These are phyloP conservation scores for Siphamia tubifer DNA, from an alignment of 2,113 vertebrate genomes.

Conservation along the genomic window DNA sequence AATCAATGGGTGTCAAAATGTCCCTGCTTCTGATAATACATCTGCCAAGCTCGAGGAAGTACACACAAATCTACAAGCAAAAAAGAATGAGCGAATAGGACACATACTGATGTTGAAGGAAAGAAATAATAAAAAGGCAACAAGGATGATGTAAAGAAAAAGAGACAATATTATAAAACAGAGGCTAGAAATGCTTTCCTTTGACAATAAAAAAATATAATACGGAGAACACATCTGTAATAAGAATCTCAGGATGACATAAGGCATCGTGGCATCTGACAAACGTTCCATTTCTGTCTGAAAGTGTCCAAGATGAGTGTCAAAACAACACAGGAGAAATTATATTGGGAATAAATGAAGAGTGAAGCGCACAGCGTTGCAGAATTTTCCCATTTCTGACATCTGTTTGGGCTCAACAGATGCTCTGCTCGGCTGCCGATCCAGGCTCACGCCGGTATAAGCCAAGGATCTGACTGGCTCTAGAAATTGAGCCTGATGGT, in stretches of 20 bases:
- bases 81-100: background rate
- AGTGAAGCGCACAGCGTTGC: constrained; percentile 19
- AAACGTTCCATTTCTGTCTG: constrained; percentile 2
- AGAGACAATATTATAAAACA: background rate
- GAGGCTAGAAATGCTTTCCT: background rate
- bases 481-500: constrained; percentile 53
- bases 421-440: constrained; percentile 30
- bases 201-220: constrained; percentile 26
- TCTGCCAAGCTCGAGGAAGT: constrained; percentile 32
- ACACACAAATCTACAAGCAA: constrained; percentile 12
- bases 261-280: constrained; percentile 42
- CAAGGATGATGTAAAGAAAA: background rate
- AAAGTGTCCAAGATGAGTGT: constrained; percentile 12
- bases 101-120: background rate
- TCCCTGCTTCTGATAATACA: constrained; percentile 35
- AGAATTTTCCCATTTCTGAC: constrained; percentile 41
- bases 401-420: constrained; percentile 49
- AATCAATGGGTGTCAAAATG: constrained; percentile 57
- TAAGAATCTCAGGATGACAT: constrained; percentile 6
- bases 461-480: constrained; percentile 55
- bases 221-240: background rate
- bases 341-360: constrained; percentile 42
- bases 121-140: background rate
- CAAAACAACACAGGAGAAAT: constrained; percentile 10
- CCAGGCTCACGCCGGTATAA: constrained; percentile 37